Evolutionary conservation across 2,113 vertebrate genomes (phyloP).

Genomic region (Proteles cristata): DNA sequence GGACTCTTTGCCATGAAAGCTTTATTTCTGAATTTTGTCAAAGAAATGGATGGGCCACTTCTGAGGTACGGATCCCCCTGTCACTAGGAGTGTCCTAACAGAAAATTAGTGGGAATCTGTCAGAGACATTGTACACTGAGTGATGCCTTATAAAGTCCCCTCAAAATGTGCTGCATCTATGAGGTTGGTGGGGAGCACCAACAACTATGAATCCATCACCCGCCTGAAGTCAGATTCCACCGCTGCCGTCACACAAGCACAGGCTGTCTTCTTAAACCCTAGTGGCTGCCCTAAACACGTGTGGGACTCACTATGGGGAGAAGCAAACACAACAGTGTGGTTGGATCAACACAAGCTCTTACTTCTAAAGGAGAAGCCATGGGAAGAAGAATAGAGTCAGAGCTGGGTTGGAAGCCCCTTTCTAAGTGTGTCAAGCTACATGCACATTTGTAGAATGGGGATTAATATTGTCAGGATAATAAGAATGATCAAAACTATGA

Average conservation of each 20-base stretch:
- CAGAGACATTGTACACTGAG: background rate
- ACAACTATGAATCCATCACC: background rate
- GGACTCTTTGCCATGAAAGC: background rate
- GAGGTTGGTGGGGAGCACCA: background rate
- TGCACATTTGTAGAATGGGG: background rate
- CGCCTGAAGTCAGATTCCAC: background rate
- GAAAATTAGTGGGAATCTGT: background rate
- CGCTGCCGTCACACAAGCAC: background rate
- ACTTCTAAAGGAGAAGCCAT: background rate
- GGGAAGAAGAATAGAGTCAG: background rate
- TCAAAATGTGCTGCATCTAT: background rate
- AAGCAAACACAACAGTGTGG: background rate
- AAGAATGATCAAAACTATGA: slow-evolving; percentile 15
- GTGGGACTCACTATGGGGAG: background rate
- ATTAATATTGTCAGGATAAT: background rate
- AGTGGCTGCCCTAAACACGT: background rate
- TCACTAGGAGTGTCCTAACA: background rate
- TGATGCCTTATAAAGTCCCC: background rate
- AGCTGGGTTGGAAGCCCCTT: background rate
- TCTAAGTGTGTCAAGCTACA: background rate
- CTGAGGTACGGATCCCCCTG: background rate
- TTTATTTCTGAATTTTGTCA: background rate
- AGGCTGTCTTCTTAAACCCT: background rate
- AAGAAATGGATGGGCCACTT: background rate
- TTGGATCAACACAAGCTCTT: background rate